These are phyloP conservation scores for Crambe crambe DNA, from an alignment of 37 sponge, comb jelly and placozoan genomes.

Conservation along the genomic window DNA sequence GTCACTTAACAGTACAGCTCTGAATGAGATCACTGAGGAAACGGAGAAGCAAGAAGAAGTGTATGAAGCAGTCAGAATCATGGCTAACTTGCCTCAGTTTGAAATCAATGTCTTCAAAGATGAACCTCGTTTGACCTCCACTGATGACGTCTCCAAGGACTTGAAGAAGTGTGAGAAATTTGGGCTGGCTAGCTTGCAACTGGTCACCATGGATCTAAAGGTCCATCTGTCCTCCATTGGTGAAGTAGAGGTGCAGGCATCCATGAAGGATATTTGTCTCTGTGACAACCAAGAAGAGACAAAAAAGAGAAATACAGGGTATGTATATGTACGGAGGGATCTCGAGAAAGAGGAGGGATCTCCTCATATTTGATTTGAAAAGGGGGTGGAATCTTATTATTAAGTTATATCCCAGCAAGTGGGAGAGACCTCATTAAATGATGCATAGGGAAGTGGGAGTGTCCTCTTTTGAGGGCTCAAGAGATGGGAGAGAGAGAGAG, in stretches of 20 bases:
- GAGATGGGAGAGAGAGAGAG: too few species aligned
- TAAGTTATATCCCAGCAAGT: too few species aligned
- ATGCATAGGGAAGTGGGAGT: too few species aligned
- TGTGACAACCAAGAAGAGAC: conserved; percentile 38
- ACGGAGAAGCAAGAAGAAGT: too few species aligned
- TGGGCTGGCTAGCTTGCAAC: conserved; percentile 41
- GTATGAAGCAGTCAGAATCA: conserved; percentile 5
- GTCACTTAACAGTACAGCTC: too few species aligned
- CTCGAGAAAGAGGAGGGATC: too few species aligned
- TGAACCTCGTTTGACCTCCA: conserved; percentile 26
- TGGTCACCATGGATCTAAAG: conserved; percentile 29
- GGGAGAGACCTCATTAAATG: too few species aligned
- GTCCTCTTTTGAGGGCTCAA: too few species aligned
- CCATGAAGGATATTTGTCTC: conserved; percentile 49
- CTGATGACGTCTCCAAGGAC: not conserved
- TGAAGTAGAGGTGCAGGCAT: conserved; percentile 47
- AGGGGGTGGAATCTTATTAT: too few species aligned
- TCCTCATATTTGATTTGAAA: too few species aligned
- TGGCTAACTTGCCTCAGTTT: conserved; percentile 28
- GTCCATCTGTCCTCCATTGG: conserved; percentile 20
- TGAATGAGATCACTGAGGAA: too few species aligned
- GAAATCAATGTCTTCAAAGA: conserved; percentile 42
- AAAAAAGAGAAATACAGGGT: conserved; percentile 56
- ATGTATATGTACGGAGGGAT: too few species aligned
- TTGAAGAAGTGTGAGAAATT: not conserved